Evolutionary conservation across 2,888 invertebrate species (phyloP), one percentile per base, ranked within the genome.

Genomic region (Creontiades dilutus): DNA sequence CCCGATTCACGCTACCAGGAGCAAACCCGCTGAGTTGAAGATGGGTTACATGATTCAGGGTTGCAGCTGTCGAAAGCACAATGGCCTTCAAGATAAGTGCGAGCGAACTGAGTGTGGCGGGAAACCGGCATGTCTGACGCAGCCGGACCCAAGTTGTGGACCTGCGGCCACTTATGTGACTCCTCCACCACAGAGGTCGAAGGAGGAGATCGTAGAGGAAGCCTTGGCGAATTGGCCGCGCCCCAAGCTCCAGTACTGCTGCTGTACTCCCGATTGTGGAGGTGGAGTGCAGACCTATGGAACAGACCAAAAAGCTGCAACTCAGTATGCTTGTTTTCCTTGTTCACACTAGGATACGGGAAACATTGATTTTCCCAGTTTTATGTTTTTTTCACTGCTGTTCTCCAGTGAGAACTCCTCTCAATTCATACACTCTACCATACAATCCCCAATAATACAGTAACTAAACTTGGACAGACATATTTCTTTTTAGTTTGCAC

Each of bases 71-170:
- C 47, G 84, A 11, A 88, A 90, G 52, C 89, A 88, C 86, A 91
- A 91, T 89, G 91, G 91, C 5, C 85, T 91, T 0, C 91, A 91
- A 55, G 91, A 91, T 57, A 89, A 80, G n/a, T 91, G 91, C 78
- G 57, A 76, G 37, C 86, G 91, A 61, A 48, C 81, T 2, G 91
- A 90, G 19, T 91, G 91, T 86, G 75, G 57, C 4, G 90, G 86
- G 13, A 52, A 81, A 5, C 89, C 89, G 9, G 28, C 46, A 13
- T 91, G 91, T 57, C 46, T 86, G 78, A 90, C 90, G 0, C 90
- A 90, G 0, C 91, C 91, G 2, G 47, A 82, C 28, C 91, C 91
- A 11, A 52, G 88, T n/a, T 91, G 91, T 61, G 78, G 57, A 0
- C 91, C 91, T 9, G 75, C 90, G 12, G 19, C 52, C 19, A 55